Evolutionary conservation across 1,140 invertebrate genomes (phyloP).

Genomic region (Vanessa tameamea): DNA sequence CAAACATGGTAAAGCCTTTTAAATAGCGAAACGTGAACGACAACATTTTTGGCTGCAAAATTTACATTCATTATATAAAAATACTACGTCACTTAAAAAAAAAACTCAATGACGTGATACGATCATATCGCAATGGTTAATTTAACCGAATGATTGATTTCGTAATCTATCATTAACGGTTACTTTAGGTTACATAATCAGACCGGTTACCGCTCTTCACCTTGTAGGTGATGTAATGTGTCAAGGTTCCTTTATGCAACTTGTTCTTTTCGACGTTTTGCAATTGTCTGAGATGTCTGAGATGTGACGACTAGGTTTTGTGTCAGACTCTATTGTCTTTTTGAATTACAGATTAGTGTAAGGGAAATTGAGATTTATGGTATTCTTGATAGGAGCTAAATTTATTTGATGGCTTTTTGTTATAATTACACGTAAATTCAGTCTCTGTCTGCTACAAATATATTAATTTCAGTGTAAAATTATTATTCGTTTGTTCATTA

Average conservation of each 20-base stretch:
- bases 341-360: too few species aligned
- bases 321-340: neutral
- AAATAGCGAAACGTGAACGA: neutral
- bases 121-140: conserved; percentile 9
- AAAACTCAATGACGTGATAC: neutral
- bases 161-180: conserved; percentile 23
- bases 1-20: neutral
- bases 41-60: neutral
- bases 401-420: too few species aligned
- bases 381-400: too few species aligned
- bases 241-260: conserved; percentile 47
- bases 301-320: neutral
- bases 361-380: too few species aligned
- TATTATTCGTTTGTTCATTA: too few species aligned
- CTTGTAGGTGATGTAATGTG: conserved; percentile 56
- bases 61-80: neutral
- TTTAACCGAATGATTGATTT: conserved; percentile 20
- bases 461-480: too few species aligned
- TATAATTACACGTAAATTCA: too few species aligned
- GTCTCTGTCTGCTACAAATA: too few species aligned
- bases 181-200: conserved; percentile 49
- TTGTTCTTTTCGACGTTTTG: conserved; percentile 32
- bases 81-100: neutral
- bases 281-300: conserved; percentile 27
- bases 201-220: conserved; percentile 59